Conservation (phyloP, 2,888 invertebrate genomes). For the Odontomyia ornata region DNA sequence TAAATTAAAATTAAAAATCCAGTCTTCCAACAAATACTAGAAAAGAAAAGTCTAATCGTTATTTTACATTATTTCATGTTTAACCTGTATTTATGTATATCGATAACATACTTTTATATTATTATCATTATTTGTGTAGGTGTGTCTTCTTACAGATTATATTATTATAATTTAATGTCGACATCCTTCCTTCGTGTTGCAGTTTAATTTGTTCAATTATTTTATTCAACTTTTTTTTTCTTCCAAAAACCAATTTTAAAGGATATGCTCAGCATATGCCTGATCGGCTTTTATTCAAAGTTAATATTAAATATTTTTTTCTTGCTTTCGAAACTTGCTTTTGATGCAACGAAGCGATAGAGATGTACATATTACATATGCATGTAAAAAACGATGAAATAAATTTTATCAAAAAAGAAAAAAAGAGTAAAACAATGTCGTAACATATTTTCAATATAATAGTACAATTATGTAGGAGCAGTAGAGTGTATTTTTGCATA, state of each 20-base stretch:
- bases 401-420: slow-evolving; percentile 30
- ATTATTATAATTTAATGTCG: slow-evolving; percentile 11
- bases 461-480: background rate
- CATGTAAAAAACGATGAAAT: slow-evolving; percentile 34
- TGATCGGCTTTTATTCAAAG: background rate
- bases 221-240: background rate
- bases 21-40: no score
- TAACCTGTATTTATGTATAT: slow-evolving; percentile 40
- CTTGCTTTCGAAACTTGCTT: background rate
- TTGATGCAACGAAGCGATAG: slow-evolving; percentile 25
- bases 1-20: no score
- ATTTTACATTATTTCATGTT: slow-evolving; percentile 5
- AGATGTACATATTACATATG: background rate
- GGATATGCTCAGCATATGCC: slow-evolving; percentile 23
- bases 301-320: background rate
- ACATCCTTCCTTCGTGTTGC: background rate
- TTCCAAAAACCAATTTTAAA: background rate
- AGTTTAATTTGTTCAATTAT: background rate
- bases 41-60: no score
- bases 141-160: slow-evolving; percentile 23
- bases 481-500: background rate
- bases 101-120: slow-evolving; percentile 36
- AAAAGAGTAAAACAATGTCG: background rate
- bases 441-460: slow-evolving; percentile 34
- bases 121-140: slow-evolving; percentile 28